A percentile compares a stretch with the other conserved stretches of the same genome.
phyloP scores from a whole-genome alignment of 2,888 invertebrate species.

The Agrotis ipsilon region DNA sequence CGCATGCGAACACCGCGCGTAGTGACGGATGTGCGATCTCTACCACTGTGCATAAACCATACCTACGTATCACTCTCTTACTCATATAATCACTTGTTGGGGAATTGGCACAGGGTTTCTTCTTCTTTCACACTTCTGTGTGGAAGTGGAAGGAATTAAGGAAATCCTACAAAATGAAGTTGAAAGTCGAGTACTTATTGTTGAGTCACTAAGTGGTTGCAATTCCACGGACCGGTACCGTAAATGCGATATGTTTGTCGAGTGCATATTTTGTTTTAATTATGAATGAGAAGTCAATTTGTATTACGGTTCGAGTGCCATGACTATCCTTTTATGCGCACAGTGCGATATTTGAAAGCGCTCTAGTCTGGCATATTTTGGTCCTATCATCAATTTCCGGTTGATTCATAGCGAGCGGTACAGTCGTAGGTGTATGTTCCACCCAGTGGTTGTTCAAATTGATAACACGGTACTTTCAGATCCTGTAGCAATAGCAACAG shows the following conservation, averaged over 20 bases:
- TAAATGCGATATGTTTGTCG: not conserved
- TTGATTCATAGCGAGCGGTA: no score
- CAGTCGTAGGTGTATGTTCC: no score
- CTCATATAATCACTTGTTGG: not conserved
- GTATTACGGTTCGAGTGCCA: no score
- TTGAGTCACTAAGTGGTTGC: not conserved
- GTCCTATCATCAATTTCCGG: no score
- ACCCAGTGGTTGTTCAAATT: no score
- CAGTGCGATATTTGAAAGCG: no score
- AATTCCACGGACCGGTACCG: not conserved
- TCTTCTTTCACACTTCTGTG: not conserved
- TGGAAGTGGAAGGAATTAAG: not conserved
- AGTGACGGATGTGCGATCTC: slow-evolving; percentile 83
- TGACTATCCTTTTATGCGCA: no score
- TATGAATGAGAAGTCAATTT: no score
- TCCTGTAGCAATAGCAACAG: no score
- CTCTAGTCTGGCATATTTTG: no score
- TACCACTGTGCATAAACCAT: slow-evolving; percentile 72
- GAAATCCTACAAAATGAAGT: not conserved
- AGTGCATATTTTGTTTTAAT: no score
- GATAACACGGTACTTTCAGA: no score
- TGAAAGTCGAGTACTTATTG: not conserved
- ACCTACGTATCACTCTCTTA: not conserved
- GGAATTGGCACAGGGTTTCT: not conserved
- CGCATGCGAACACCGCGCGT: slow-evolving; percentile 84